Conservation (phyloP, 2,888 invertebrate genomes). For the Tenodera sinensis region DNA sequence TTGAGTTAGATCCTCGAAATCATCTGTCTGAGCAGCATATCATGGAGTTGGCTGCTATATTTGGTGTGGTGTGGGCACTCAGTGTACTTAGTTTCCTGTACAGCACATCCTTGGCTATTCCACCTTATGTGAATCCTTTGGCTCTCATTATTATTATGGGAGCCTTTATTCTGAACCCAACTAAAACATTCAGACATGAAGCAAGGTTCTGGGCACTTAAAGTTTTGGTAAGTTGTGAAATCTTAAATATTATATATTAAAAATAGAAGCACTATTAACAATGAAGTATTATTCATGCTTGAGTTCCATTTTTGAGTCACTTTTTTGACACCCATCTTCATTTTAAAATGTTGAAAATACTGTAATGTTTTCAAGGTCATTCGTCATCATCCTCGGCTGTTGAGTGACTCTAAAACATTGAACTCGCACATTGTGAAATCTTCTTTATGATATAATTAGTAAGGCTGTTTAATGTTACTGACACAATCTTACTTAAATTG, state of each 20-base stretch:
- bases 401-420: no score
- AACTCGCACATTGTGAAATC: slow-evolving; percentile 31
- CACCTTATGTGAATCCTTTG: slow-evolving; percentile 73
- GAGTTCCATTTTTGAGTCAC: no score
- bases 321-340: no score
- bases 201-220: slow-evolving; percentile 72
- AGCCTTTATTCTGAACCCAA: slow-evolving; percentile 70
- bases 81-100: slow-evolving; percentile 66
- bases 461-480: neutral
- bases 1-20: slow-evolving; percentile 76
- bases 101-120: slow-evolving; percentile 61
- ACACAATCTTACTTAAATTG: neutral
- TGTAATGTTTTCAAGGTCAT: no score
- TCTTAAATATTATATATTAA: no score
- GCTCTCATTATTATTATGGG: slow-evolving; percentile 64
- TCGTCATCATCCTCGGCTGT: no score
- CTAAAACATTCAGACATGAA: slow-evolving; percentile 69
- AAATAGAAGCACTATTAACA: no score
- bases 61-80: slow-evolving; percentile 72
- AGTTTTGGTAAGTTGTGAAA: slow-evolving; percentile 51
- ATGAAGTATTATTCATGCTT: no score
- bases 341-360: no score
- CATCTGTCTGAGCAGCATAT: slow-evolving; percentile 72
- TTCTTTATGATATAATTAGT: neutral
- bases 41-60: slow-evolving; percentile 72